phyloP scores from a whole-genome alignment of 2,113 vertebrate species.

The Hippocampus guttulatus region DNA sequence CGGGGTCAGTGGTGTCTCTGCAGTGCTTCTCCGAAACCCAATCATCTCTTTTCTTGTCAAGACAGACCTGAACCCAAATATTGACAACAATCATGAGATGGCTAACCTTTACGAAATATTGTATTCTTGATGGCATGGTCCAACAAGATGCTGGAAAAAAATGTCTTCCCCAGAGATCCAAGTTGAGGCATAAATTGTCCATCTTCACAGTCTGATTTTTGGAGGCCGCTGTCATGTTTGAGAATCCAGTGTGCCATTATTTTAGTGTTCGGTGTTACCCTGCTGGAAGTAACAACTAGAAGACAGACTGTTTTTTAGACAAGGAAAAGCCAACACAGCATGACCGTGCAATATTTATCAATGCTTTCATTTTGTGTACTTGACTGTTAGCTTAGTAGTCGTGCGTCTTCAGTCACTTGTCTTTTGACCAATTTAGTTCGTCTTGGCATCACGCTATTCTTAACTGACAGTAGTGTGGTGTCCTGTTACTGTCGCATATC shows the following conservation, averaged over 20 bases:
- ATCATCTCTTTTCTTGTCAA: neutral
- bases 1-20: neutral
- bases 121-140: neutral
- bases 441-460: neutral
- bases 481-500: neutral
- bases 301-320: no score
- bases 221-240: neutral
- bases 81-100: neutral
- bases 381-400: no score
- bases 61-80: neutral
- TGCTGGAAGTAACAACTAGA: no score
- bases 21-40: neutral
- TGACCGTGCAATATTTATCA: no score
- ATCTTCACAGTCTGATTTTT: neutral
- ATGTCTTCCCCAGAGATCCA: no score
- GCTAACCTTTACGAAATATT: neutral
- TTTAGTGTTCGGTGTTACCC: no score
- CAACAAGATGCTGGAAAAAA: no score
- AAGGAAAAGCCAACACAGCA: no score
- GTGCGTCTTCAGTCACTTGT: no score
- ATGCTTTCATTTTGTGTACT: no score
- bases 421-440: neutral
- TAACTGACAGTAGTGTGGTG: neutral
- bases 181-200: no score
- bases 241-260: no score